phyloP scores from a whole-genome alignment of 2,113 vertebrate genomes.

The Grammomys surdaster region DNA sequence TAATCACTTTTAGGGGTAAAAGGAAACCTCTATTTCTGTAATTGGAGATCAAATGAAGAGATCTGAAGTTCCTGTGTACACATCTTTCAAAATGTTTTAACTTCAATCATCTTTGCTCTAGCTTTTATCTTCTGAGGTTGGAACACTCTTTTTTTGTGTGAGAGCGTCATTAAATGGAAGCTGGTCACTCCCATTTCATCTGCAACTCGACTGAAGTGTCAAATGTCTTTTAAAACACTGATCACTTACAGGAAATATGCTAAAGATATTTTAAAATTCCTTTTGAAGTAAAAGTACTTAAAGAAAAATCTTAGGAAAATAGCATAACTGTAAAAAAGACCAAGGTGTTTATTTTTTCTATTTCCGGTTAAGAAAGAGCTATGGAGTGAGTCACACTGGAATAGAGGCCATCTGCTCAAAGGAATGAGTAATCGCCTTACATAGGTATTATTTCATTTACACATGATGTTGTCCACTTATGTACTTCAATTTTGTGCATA shows the following conservation, averaged over 20 bases:
- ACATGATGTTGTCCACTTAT: accelerated
- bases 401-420: neutral
- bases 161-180: constrained; percentile 18
- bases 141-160: neutral
- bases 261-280: constrained; percentile 71
- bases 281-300: constrained; percentile 65
- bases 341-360: neutral
- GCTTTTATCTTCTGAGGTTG: constrained; percentile 73
- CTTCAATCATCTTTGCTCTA: constrained; percentile 48
- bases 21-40: constrained; percentile 65
- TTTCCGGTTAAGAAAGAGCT: neutral
- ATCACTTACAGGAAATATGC: constrained; percentile 51
- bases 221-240: constrained; percentile 53
- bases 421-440: neutral
- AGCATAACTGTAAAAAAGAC: neutral
- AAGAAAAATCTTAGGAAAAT: neutral
- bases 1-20: constrained; percentile 66
- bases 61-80: constrained; percentile 54
- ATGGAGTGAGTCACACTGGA: neutral
- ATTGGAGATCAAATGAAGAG: constrained; percentile 73
- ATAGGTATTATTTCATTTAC: neutral
- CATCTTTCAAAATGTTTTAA: constrained; percentile 53
- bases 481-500: neutral
- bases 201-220: constrained; percentile 19
- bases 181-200: constrained; percentile 65